phyloP scores from a whole-genome alignment of 2,888 invertebrate species.

The Griposia aprilina region DNA sequence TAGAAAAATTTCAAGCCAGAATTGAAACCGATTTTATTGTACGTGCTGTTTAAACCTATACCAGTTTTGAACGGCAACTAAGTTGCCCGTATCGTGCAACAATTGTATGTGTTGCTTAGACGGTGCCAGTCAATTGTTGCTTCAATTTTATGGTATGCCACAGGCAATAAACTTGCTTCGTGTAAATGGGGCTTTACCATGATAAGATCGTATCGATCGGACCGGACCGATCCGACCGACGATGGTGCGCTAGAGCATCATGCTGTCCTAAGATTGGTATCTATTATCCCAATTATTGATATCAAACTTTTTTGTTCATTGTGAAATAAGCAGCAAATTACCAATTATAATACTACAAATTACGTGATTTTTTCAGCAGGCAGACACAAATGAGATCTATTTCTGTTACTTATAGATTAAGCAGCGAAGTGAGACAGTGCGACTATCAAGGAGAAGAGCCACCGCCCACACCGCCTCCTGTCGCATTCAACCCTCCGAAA shows the following conservation, averaged over 20 bases:
- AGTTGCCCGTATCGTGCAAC: no score
- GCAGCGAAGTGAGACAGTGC: slow-evolving; percentile 84
- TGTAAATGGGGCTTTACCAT: no score
- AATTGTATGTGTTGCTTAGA: no score
- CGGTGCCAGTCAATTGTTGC: no score
- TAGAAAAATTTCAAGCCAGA: neutral
- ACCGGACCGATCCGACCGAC: neutral
- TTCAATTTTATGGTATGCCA: no score
- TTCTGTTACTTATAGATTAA: slow-evolving; percentile 74
- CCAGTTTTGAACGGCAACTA: no score
- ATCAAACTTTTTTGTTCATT: neutral
- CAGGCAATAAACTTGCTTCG: no score
- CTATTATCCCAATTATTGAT: neutral
- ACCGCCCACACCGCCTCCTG: slow-evolving; percentile 82
- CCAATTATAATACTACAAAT: neutral
- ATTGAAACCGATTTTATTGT: no score
- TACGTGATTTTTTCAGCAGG: neutral
- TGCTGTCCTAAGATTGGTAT: neutral
- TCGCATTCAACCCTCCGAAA: slow-evolving; percentile 80
- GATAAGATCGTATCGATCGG: no score
- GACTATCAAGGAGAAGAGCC: slow-evolving; percentile 84
- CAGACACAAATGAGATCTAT: neutral
- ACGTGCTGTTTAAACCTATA: no score
- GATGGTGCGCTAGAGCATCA: neutral
- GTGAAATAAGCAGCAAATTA: neutral